A percentile compares a stretch with the other conserved stretches of the same genome.
Conservation (phyloP, 2,888 invertebrate species). For the Uropetala carovei region DNA sequence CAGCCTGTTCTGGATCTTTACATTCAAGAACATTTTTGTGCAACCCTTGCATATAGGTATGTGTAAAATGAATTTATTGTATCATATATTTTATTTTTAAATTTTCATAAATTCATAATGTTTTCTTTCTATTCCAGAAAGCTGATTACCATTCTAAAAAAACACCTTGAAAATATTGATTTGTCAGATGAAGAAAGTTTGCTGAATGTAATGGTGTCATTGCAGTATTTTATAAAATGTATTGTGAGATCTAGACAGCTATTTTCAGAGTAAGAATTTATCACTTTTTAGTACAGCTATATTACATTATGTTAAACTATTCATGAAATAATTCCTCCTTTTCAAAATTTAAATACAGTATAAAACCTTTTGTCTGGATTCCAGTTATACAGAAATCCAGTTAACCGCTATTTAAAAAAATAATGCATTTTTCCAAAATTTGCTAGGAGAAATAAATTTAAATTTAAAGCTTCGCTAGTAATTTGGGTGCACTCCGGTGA, state of each 20-base stretch:
- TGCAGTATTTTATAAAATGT: constrained; percentile 94
- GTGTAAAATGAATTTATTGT: constrained; percentile 71
- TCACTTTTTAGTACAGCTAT: background rate
- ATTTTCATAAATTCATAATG: background rate
- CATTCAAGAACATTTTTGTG: constrained; percentile 94
- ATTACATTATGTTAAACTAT: background rate
- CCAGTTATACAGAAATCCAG: too few species aligned
- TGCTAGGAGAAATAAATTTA: too few species aligned
- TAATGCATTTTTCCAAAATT: too few species aligned
- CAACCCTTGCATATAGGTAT: constrained; percentile 95
- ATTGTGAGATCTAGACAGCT: constrained; percentile 90
- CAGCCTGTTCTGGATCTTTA: constrained; percentile 94
- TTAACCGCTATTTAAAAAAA: too few species aligned
- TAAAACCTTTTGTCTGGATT: too few species aligned
- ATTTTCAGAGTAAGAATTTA: constrained; percentile 78
- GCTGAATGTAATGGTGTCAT: constrained; percentile 93
- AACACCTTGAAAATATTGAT: constrained; percentile 80
- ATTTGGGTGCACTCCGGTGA: too few species aligned
- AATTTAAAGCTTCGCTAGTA: too few species aligned
- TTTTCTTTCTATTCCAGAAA: constrained; percentile 80
- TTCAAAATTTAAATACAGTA: background rate
- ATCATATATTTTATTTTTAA: constrained; percentile 42
- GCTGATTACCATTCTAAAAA: constrained; percentile 89
- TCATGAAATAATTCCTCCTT: background rate
- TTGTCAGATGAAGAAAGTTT: constrained; percentile 80